phyloP scores from a whole-genome alignment of 2,113 vertebrate genomes.

The Microcebus griseorufus region DNA sequence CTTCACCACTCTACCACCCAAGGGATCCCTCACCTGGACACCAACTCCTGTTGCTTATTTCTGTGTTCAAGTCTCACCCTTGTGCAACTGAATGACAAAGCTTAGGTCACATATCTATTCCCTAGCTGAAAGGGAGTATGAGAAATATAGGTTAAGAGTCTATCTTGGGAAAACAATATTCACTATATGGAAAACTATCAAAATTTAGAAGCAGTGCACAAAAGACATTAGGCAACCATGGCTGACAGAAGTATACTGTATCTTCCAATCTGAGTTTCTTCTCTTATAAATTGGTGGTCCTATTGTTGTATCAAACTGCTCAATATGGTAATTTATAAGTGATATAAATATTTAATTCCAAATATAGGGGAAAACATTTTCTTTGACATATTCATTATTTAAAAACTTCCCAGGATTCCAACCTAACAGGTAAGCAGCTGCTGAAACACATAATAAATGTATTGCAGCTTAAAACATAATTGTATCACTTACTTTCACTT shows the following conservation, averaged over 20 bases:
- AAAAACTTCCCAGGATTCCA: constrained; percentile 7
- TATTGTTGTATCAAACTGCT: not conserved
- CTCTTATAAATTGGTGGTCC: not conserved
- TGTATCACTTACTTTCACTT: constrained; percentile 38
- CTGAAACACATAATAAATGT: not conserved
- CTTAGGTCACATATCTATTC: not conserved
- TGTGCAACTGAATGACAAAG: not conserved
- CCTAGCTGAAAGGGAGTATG: not conserved
- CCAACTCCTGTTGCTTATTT: not conserved
- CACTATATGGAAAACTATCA: not conserved
- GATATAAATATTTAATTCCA: not conserved
- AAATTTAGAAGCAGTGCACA: not conserved
- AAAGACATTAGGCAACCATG: not conserved
- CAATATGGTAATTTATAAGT: not conserved
- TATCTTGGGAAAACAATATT: not conserved
- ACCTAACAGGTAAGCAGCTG: not conserved
- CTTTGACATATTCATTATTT: constrained; percentile 18
- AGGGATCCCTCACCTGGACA: not conserved
- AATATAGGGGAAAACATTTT: not conserved
- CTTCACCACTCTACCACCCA: rapidly evolving
- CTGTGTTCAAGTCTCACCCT: not conserved
- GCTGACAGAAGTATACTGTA: not conserved
- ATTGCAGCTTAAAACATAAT: not conserved
- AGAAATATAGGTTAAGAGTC: not conserved
- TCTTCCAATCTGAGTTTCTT: not conserved